Conservation (phyloP, 2,797 vertebrate genomes). For the Lophura swinhoii region DNA sequence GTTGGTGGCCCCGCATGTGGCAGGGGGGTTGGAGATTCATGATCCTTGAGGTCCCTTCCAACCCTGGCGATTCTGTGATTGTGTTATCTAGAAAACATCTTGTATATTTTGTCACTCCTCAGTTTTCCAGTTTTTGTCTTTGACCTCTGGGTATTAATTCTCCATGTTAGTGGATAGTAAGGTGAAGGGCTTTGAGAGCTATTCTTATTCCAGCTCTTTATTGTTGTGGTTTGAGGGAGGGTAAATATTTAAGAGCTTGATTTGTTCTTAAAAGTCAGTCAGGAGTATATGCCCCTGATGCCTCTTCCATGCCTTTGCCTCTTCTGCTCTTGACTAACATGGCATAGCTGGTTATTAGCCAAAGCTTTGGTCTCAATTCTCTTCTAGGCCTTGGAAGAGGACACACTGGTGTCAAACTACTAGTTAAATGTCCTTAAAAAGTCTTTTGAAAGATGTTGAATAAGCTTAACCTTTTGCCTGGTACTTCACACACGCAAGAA, state of each 20-base stretch:
- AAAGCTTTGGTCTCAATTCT: background rate
- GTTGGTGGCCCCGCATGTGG: too few relatives aligned
- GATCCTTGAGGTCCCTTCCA: too few relatives aligned
- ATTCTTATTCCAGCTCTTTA: background rate
- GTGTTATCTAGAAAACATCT: background rate
- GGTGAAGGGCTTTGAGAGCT: background rate
- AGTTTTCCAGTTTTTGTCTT: background rate
- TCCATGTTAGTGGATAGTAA: background rate
- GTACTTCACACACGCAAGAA: background rate
- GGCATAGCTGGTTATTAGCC: background rate
- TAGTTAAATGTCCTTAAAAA: background rate
- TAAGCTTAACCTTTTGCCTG: background rate
- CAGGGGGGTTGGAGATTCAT: too few relatives aligned
- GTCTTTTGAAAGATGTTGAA: background rate
- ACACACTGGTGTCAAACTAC: background rate
- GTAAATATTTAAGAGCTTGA: conserved; percentile 26
- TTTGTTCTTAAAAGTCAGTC: background rate
- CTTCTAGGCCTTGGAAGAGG: background rate
- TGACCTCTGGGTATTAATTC: background rate
- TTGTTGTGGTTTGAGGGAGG: conserved; percentile 7
- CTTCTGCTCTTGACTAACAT: background rate
- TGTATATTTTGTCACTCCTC: background rate
- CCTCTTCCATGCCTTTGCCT: background rate
- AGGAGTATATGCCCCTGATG: background rate
- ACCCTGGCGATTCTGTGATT: too few relatives aligned